Percentiles rank a stretch among this genome's conserved stretches.
Evolutionary conservation across 1,140 invertebrate genomes (phyloP).

Genomic region (Cylas formicarius): DNA sequence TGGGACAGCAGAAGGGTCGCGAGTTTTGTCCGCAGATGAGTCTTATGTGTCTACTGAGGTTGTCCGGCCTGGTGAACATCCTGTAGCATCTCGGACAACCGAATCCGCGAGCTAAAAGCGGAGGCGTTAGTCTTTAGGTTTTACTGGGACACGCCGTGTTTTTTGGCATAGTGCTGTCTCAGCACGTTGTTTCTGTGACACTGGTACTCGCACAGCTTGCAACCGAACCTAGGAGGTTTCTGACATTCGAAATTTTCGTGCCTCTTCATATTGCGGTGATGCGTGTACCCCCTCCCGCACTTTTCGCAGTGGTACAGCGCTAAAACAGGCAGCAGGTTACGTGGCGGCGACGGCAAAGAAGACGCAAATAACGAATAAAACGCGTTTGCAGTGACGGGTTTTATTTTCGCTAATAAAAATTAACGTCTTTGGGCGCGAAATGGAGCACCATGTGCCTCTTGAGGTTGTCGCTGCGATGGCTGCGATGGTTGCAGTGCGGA

Average conservation of each 20-base stretch:
- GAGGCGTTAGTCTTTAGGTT: slow-evolving; percentile 7
- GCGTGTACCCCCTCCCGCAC: slow-evolving; percentile 44
- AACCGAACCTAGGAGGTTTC: slow-evolving; percentile 31
- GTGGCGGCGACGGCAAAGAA: too few relatives aligned
- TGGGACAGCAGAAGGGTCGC: too few relatives aligned
- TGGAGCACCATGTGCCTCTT: slow-evolving; percentile 17
- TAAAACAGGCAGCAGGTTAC: too few relatives aligned
- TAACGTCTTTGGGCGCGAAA: slow-evolving; percentile 5
- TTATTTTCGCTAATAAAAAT: too few relatives aligned
- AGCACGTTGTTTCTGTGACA: slow-evolving; percentile 9
- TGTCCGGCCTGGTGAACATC: background rate
- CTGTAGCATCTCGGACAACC: background rate
- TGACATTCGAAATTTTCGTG: slow-evolving; percentile 36
- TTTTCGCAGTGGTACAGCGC: slow-evolving; percentile 35
- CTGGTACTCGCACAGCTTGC: slow-evolving; percentile 25
- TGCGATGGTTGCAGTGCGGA: slow-evolving; percentile 15
- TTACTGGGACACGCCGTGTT: slow-evolving; percentile 11
- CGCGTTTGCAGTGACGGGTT: too few relatives aligned
- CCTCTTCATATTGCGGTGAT: slow-evolving; percentile 41
- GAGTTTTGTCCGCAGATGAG: background rate
- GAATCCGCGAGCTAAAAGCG: slow-evolving; percentile 5
- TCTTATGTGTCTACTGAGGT: background rate
- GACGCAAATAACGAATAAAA: too few relatives aligned
- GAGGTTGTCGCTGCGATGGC: slow-evolving; percentile 21
- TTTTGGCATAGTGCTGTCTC: slow-evolving; percentile 5